phyloP scores from a whole-genome alignment of 2,113 vertebrate genomes.

The Rhinoderma darwinii region DNA sequence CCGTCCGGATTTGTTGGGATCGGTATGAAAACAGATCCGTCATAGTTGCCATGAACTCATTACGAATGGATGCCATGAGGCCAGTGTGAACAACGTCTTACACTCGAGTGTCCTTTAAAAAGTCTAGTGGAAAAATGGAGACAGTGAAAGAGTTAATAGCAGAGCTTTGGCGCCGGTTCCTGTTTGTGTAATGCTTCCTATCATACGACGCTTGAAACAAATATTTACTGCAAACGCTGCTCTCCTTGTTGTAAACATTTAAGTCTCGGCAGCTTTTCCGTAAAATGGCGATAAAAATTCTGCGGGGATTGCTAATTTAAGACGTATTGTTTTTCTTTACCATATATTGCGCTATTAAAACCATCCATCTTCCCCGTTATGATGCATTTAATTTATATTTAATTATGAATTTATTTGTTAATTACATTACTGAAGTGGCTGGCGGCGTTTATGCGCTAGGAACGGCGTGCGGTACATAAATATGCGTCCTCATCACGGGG shows the following conservation, averaged over 20 bases:
- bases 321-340: constrained; percentile 1
- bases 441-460: constrained; percentile 1
- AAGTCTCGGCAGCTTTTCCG: neutral
- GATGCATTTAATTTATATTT: constrained; percentile 55
- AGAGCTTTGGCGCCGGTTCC: neutral
- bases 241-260: constrained; percentile 17
- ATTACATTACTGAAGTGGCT: constrained; percentile 40
- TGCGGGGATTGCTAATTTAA: constrained; percentile 13
- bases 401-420: constrained; percentile 58
- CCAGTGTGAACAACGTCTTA: no score
- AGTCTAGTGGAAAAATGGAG: neutral
- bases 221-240: neutral
- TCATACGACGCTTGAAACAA: neutral
- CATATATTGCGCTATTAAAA: constrained; percentile 38
- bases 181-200: neutral
- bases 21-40: no score
- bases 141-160: neutral
- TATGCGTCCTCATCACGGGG: neutral
- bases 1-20: no score
- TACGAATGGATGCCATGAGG: neutral
- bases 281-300: constrained; percentile 15
- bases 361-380: constrained; percentile 40
- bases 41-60: neutral
- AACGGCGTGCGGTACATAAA: constrained; percentile 34
- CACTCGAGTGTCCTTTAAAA: no score